Evolutionary conservation across 53 echinoderm and acorn worm genomes (phyloP).

Genomic region (Luidia sarsii): DNA sequence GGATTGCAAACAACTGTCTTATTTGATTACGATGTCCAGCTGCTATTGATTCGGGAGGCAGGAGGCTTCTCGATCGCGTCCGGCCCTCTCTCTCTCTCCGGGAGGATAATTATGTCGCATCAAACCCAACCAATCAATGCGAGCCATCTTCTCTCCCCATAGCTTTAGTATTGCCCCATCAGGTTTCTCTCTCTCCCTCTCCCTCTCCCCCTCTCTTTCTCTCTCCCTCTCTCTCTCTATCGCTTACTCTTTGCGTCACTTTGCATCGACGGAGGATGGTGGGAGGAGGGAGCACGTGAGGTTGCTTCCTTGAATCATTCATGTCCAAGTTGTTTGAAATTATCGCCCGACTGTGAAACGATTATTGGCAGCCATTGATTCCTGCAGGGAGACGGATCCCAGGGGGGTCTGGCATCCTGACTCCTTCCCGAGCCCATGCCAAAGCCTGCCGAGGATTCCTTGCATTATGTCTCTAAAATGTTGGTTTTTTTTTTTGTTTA

Average conservation of each 20-base stretch:
- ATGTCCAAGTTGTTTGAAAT: conserved; percentile 40
- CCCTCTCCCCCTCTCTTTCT: too few relatives aligned
- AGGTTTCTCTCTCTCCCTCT: background rate
- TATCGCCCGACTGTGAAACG: conserved; percentile 42
- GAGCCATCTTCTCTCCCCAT: background rate
- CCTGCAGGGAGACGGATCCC: too few relatives aligned
- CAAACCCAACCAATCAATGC: conserved; percentile 18
- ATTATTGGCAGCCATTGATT: conserved; percentile 46
- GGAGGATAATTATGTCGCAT: conserved; percentile 32
- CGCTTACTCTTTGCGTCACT: too few relatives aligned
- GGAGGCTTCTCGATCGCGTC: conserved; percentile 28
- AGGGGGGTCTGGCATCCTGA: too few relatives aligned
- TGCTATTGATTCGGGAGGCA: conserved; percentile 46
- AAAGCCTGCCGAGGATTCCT: too few relatives aligned
- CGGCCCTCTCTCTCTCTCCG: conserved; percentile 16
- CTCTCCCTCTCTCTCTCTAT: too few relatives aligned
- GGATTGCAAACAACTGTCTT: conserved; percentile 36
- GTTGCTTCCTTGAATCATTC: conserved; percentile 31
- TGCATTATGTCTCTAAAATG: too few relatives aligned
- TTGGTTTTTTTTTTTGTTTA: too few relatives aligned
- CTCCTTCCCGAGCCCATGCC: too few relatives aligned
- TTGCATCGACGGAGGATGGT: too few relatives aligned
- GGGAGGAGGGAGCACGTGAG: too few relatives aligned
- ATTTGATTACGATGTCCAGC: conserved; percentile 53
- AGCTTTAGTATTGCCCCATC: background rate